phyloP scores from a whole-genome alignment of 2,113 vertebrate species.

The Coregonus clupeaformis region DNA sequence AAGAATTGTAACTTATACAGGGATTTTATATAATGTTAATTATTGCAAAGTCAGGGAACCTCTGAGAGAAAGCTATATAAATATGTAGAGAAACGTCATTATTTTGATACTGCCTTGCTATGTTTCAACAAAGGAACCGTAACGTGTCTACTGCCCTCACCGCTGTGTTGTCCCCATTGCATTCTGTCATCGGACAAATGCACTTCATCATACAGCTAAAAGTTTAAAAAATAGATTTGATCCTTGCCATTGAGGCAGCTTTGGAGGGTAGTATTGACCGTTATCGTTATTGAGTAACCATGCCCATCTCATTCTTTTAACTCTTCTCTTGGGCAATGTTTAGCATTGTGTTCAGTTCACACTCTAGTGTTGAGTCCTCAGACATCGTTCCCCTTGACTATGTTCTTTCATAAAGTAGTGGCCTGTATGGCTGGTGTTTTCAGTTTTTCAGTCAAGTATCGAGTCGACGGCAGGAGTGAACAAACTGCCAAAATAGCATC shows the following conservation, averaged over 20 bases:
- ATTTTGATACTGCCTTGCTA: not conserved
- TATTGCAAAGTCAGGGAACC: not conserved
- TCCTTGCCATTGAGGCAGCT: not conserved
- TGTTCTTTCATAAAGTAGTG: not conserved
- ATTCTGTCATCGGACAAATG: not conserved
- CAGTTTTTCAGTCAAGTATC: not conserved
- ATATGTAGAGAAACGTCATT: not conserved
- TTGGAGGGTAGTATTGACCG: not conserved
- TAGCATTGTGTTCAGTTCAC: constrained; percentile 1
- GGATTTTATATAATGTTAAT: constrained; percentile 8
- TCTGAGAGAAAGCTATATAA: constrained; percentile 14
- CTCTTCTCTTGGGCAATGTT: constrained; percentile 13
- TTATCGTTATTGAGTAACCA: not conserved
- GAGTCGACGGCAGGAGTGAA: constrained; percentile 14
- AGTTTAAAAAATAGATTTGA: not conserved
- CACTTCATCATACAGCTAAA: not conserved
- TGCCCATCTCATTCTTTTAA: constrained; percentile 27
- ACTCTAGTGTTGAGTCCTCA: constrained; percentile 30
- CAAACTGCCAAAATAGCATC: not conserved
- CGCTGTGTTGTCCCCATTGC: not conserved
- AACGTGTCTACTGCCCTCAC: not conserved
- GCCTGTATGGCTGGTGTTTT: constrained; percentile 23
- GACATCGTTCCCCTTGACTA: constrained; percentile 18
- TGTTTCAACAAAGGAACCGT: not conserved
- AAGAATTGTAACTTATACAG: not conserved